Evolutionary conservation across 2,888 invertebrate genomes (phyloP).

Genomic region (Ditylenchus weischeri): DNA sequence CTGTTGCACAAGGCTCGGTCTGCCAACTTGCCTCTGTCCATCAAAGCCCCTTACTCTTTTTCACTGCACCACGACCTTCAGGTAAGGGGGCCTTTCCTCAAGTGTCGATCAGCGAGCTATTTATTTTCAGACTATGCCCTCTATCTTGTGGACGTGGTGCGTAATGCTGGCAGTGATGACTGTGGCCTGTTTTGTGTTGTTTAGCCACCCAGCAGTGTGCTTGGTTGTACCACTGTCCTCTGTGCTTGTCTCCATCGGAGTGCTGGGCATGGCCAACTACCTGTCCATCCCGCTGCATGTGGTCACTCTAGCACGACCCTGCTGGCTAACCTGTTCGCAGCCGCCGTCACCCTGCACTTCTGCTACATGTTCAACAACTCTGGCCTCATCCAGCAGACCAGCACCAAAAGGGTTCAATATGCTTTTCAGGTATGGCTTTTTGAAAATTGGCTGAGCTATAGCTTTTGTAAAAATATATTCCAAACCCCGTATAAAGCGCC

Average conservation of each 20-base stretch:
- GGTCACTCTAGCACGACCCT: constrained; percentile 47
- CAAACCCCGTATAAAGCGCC: not conserved
- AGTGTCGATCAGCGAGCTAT: too few species aligned
- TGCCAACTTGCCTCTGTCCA: constrained; percentile 45
- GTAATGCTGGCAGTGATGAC: constrained; percentile 21
- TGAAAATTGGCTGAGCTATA: not conserved
- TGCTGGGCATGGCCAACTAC: constrained; percentile 36
- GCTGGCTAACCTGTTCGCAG: constrained; percentile 47
- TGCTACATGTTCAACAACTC: constrained; percentile 53
- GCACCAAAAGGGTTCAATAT: constrained; percentile 48
- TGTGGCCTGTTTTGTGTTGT: constrained; percentile 27
- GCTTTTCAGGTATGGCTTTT: constrained; percentile 57
- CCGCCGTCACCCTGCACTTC: constrained; percentile 47
- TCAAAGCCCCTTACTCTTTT: constrained; percentile 51
- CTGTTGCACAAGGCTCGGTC: constrained; percentile 39
- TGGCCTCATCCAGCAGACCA: constrained; percentile 43
- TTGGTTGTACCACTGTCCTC: constrained; percentile 27
- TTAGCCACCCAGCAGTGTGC: constrained; percentile 30
- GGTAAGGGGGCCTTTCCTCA: too few species aligned
- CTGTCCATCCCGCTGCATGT: constrained; percentile 52
- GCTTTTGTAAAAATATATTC: not conserved
- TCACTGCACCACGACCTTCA: constrained; percentile 54
- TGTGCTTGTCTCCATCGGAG: constrained; percentile 25
- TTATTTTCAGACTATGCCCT: constrained; percentile 31
- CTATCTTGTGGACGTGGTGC: constrained; percentile 39